Conservation (phyloP, 2,888 invertebrate species). For the Lamellibrachia columna region DNA sequence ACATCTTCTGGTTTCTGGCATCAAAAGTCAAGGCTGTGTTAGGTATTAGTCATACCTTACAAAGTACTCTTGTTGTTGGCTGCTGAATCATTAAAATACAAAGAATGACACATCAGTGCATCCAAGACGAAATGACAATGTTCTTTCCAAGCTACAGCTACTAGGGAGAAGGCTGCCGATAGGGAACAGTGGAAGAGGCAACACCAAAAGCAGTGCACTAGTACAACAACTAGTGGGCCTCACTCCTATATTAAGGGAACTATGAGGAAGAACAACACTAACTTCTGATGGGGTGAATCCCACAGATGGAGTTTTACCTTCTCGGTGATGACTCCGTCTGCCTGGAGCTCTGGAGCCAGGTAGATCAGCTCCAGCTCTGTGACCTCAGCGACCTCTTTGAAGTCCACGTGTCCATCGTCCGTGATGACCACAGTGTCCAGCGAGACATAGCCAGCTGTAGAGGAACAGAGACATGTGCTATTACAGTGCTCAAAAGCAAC, state of each 20-base stretch:
- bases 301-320: conserved; percentile 40
- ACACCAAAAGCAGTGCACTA: too few species aligned
- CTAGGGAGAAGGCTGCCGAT: too few species aligned
- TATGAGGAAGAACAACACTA: too few species aligned
- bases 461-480: neutral
- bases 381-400: conserved; percentile 56
- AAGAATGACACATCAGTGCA: neutral
- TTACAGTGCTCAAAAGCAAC: neutral
- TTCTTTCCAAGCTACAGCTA: neutral
- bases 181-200: too few species aligned
- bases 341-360: conserved; percentile 60
- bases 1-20: neutral
- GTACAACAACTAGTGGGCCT: too few species aligned
- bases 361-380: conserved; percentile 57
- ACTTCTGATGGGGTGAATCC: neutral
- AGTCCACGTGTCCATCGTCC: conserved; percentile 53
- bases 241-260: too few species aligned
- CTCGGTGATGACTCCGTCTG: conserved; percentile 56
- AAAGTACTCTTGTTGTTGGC: neutral
- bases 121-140: neutral
- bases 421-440: conserved; percentile 55
- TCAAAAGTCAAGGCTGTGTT: neutral
- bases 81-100: neutral
- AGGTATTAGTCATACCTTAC: neutral
- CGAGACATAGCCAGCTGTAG: conserved; percentile 59